Percentiles rank a stretch among this genome's conserved stretches.
phyloP scores from a whole-genome alignment of 1,140 invertebrate species.

The Achatina immaculata region DNA sequence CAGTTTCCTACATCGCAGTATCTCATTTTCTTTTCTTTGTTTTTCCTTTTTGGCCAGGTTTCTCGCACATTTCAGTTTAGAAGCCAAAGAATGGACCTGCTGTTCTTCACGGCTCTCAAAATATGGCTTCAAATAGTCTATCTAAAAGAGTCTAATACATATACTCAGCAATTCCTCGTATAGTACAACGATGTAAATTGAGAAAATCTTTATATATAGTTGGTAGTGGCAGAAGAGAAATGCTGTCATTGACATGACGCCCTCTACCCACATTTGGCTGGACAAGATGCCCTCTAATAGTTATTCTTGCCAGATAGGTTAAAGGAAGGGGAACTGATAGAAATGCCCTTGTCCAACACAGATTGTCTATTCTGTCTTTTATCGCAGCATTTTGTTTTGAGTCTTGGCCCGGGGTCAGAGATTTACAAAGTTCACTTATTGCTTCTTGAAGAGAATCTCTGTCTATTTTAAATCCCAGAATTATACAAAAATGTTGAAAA shows the following conservation, averaged over 20 bases:
- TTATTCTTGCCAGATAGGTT: slow-evolving; percentile 12
- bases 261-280: background rate
- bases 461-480: slow-evolving; percentile 26
- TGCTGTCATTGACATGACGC: slow-evolving; percentile 10
- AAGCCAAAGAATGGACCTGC: no score
- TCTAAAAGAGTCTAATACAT: no score
- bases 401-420: background rate
- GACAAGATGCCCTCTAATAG: slow-evolving; percentile 10
- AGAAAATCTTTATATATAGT: slow-evolving; percentile 22
- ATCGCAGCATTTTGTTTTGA: background rate
- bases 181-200: slow-evolving; percentile 9
- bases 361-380: slow-evolving; percentile 8
- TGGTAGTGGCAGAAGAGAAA: slow-evolving; percentile 7
- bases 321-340: background rate
- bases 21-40: no score
- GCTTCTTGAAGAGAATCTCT: background rate
- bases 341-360: background rate
- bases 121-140: no score
- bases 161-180: slow-evolving; percentile 9
- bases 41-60: no score
- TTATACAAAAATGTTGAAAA: slow-evolving; percentile 25
- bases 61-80: no score
- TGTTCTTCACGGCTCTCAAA: no score
- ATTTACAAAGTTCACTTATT: slow-evolving; percentile 13
- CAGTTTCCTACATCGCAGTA: no score